Percentiles rank a stretch among this genome's conserved stretches.
Evolutionary conservation across 2,797 vertebrate genomes (phyloP).

Genomic region (Thaleichthys pacificus): DNA sequence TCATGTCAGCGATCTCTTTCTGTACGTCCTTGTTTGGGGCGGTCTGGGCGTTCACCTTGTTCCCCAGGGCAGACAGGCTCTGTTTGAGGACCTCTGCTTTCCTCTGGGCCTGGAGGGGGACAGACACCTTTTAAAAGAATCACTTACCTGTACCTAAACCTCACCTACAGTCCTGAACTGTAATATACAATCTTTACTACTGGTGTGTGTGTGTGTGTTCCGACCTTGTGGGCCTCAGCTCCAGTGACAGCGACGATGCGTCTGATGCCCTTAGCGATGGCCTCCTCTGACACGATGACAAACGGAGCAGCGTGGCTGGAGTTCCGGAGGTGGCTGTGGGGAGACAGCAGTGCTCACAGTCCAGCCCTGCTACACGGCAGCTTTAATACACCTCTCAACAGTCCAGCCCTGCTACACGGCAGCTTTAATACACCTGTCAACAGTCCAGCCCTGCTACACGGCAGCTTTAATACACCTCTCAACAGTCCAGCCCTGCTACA

Average conservation of each 20-base stretch:
- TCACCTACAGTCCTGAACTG: neutral
- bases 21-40: slow-evolving; percentile 93
- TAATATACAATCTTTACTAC: no score
- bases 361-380: no score
- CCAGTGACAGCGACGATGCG: slow-evolving; percentile 95
- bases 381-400: neutral
- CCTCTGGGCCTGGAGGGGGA: slow-evolving; percentile 82
- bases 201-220: slow-evolving; percentile 24
- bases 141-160: neutral
- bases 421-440: neutral
- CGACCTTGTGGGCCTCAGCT: slow-evolving; percentile 92
- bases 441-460: no score
- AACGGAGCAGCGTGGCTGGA: slow-evolving; percentile 87
- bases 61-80: slow-evolving; percentile 76
- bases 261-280: slow-evolving; percentile 97
- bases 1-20: slow-evolving; percentile 89
- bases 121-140: neutral
- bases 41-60: slow-evolving; percentile 88
- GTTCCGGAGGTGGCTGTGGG: slow-evolving; percentile 89
- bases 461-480: no score
- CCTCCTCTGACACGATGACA: slow-evolving; percentile 95
- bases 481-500: neutral
- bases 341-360: neutral
- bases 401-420: no score
- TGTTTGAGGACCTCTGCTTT: slow-evolving; percentile 85